Evolutionary conservation across 2,888 invertebrate genomes (phyloP).

Genomic region (Lucinisca nassula): DNA sequence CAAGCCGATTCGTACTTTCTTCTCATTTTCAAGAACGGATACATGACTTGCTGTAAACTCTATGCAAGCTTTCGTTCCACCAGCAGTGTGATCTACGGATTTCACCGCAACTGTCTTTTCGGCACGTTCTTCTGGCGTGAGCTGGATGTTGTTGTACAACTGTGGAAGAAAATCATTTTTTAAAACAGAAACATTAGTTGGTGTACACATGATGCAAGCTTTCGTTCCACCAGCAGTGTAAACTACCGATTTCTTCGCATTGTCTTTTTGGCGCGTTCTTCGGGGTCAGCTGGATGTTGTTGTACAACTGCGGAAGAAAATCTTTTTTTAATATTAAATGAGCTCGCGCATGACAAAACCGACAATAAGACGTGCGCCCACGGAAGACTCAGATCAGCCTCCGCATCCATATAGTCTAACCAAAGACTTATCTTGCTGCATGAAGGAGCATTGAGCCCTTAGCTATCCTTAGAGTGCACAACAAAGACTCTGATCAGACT

Average conservation of each 20-base stretch:
- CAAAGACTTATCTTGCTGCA: too few relatives aligned
- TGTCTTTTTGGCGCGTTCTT: constrained; percentile 62
- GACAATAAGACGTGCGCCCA: too few relatives aligned
- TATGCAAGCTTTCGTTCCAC: constrained; percentile 88
- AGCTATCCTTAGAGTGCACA: too few relatives aligned
- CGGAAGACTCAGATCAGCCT: too few relatives aligned
- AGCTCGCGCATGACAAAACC: too few relatives aligned
- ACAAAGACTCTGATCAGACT: too few relatives aligned
- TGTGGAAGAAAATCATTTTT: constrained; percentile 89
- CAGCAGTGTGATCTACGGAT: constrained; percentile 84
- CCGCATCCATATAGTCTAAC: too few relatives aligned
- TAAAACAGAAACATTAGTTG: constrained; percentile 89
- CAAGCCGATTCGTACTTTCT: constrained; percentile 88
- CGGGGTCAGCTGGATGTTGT: constrained; percentile 76
- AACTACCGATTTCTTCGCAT: constrained; percentile 74
- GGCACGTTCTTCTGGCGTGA: constrained; percentile 74
- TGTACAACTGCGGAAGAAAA: constrained; percentile 83
- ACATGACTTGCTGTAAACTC: constrained; percentile 90
- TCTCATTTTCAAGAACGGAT: constrained; percentile 89
- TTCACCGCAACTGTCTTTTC: constrained; percentile 51
- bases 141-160: constrained; percentile 79
- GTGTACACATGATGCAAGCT: constrained; percentile 90
- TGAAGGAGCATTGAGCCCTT: too few relatives aligned
- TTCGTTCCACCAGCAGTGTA: constrained; percentile 87
- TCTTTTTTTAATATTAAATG: too few relatives aligned